These are phyloP conservation scores for Pardosa pseudoannulata DNA, from an alignment of 2,888 invertebrate species.

Conservation along the genomic window DNA sequence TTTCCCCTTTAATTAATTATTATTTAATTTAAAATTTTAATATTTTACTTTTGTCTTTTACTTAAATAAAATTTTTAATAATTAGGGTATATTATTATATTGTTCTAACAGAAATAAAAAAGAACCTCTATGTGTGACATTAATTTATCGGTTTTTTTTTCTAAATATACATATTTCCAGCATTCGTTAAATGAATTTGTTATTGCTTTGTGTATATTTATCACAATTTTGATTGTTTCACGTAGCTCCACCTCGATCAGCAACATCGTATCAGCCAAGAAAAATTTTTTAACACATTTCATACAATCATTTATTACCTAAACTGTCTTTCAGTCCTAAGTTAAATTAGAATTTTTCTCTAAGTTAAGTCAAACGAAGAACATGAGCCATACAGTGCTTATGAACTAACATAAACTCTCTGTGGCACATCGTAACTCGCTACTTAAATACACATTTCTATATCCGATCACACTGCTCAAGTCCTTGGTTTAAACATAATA, in stretches of 20 bases:
- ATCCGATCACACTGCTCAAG: constrained; percentile 6
- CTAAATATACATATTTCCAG: no score
- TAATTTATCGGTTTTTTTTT: no score
- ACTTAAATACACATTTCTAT: neutral
- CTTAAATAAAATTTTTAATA: no score
- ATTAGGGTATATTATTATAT: no score
- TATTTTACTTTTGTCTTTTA: no score
- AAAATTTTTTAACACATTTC: constrained; percentile 20
- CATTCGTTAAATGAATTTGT: neutral
- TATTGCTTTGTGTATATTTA: constrained; percentile 50
- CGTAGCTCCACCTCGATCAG: constrained; percentile 54
- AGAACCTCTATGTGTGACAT: no score
- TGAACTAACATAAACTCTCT: neutral
- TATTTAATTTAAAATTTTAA: no score
- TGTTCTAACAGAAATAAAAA: no score
- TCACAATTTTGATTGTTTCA: constrained; percentile 59
- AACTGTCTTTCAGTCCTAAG: constrained; percentile 21
- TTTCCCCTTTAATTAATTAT: no score
- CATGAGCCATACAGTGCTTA: neutral
- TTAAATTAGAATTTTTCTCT: neutral
- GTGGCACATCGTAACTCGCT: neutral
- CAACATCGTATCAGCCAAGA: constrained; percentile 16
- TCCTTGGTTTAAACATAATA: constrained; percentile 30
- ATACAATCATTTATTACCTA: constrained; percentile 53
- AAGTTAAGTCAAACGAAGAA: constrained; percentile 13